Base-by-base conservation (phyloP, 2,113 vertebrate genomes). In the Gallinago media region DNA sequence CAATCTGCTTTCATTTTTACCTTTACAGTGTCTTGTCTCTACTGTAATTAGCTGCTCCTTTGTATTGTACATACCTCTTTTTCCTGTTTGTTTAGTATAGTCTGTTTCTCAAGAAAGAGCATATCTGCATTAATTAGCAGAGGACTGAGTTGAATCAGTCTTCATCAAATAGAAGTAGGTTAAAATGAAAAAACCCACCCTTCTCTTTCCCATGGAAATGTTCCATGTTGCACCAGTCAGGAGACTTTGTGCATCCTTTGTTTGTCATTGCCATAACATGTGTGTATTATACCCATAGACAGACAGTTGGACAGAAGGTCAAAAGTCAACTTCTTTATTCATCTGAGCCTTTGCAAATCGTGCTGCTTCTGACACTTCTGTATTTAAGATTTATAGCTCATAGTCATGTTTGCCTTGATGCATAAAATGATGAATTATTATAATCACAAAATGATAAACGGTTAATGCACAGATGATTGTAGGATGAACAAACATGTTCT, bases 51-150 rank as follows among this genome's bases (percentile, higher is more conserved):
- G 46, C n/a, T 83, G 58, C 36, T 79, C 12, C 65, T 92, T 74
- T 83, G n/a, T 61, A 1, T 49, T 77, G 49, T 84, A 14, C 9
- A 11, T 49, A 44, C 27, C 40, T 88, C 26, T 11, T 31, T 67
- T 88, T 61, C 58, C 36, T 79, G 47, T 74, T 71, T 32, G 36
- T 77, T 91, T 82, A 34, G 77, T 42, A 2, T 38, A 23, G 70
- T 29, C 36, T 56, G 26, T 52, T 63, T 52, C 19, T 74, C 19
- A 49, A 62, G 74, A 74, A 34, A 63, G 40, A 42, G 15, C 18
- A 19, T 88, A 94, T 78, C 54, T 88, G 38, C 65, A 55, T 93
- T 71, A 44, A 52, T 78, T 82, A 70, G 58, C 82, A 68, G 63
- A 25, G 85, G 55, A 55, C 25, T 61, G 46, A 74, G 23, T 38